A percentile compares a stretch with the other conserved stretches of the same genome.
phyloP scores from a whole-genome alignment of 2,113 vertebrate genomes.

The Perca flavescens region DNA sequence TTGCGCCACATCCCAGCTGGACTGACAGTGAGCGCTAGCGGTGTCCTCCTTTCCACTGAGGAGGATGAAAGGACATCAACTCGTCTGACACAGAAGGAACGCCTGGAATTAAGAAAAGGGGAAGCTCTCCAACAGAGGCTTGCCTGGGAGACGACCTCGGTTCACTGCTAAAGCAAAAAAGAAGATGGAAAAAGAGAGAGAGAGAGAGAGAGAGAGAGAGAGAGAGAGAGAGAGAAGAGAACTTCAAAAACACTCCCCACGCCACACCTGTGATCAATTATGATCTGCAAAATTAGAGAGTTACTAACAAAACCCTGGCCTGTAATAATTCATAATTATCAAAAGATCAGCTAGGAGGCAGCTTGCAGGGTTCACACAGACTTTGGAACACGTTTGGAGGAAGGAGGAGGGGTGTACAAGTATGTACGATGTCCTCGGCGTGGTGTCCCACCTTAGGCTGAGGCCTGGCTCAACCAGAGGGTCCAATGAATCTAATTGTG shows the following conservation, averaged over 20 bases:
- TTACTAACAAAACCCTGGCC: constrained; percentile 73
- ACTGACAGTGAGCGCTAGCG: constrained; percentile 76
- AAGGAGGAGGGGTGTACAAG: constrained; percentile 22
- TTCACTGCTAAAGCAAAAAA: constrained; percentile 76
- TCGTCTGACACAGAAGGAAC: constrained; percentile 73
- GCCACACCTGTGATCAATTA: constrained; percentile 83
- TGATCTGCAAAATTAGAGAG: constrained; percentile 80
- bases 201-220: background rate
- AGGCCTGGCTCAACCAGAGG: constrained; percentile 45
- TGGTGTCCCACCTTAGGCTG: constrained; percentile 49
- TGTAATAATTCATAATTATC: constrained; percentile 83
- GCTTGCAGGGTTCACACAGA: constrained; percentile 65
- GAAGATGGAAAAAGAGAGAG: constrained; percentile 40
- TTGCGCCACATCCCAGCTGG: constrained; percentile 83
- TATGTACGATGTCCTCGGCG: constrained; percentile 45
- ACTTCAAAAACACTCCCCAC: constrained; percentile 75
- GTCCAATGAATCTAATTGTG: constrained; percentile 65
- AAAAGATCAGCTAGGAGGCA: constrained; percentile 68
- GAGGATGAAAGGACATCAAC: constrained; percentile 82
- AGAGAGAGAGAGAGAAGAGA: constrained; percentile 19
- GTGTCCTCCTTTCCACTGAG: constrained; percentile 79
- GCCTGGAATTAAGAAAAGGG: constrained; percentile 79
- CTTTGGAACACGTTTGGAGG: constrained; percentile 35
- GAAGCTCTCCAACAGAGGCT: constrained; percentile 79
- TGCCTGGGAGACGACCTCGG: constrained; percentile 76